Conservation (phyloP, 2,113 vertebrate species). For the Motacilla alba region DNA sequence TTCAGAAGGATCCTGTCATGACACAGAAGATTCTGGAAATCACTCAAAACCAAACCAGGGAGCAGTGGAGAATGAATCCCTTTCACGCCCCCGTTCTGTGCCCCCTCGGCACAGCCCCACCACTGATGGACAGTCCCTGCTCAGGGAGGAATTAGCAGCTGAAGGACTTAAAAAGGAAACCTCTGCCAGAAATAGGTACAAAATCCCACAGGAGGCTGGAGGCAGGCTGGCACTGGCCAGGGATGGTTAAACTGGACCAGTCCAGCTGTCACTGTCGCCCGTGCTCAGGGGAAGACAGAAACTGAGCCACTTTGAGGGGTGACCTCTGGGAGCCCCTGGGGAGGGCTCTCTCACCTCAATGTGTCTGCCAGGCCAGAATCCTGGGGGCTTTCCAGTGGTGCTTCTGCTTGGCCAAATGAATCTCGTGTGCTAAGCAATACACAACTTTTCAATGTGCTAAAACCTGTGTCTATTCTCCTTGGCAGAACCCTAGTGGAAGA, state of each 20-base stretch:
- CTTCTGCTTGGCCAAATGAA: accelerated
- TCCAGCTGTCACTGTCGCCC: background rate
- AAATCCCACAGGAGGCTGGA: background rate
- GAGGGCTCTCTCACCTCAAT: no score
- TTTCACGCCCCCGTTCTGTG: accelerated
- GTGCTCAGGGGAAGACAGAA: background rate
- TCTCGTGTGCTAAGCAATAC: background rate
- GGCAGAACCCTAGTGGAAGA: background rate
- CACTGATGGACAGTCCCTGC: accelerated
- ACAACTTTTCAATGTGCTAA: background rate
- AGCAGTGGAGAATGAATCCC: background rate
- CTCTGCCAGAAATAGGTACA: background rate
- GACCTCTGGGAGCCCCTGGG: background rate
- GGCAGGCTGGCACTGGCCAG: background rate
- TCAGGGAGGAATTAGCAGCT: background rate
- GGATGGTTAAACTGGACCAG: background rate
- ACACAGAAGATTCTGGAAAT: background rate
- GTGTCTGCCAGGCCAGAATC: background rate
- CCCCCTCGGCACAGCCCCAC: background rate
- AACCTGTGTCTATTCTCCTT: background rate
- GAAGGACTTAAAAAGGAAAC: background rate
- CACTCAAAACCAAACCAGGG: background rate
- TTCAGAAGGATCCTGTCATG: background rate
- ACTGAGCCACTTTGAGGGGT: accelerated
- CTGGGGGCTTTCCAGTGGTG: accelerated